These are phyloP conservation scores for Pseudachorutes palmiensis DNA, from an alignment of 1,140 invertebrate genomes.

Conservation along the genomic window DNA sequence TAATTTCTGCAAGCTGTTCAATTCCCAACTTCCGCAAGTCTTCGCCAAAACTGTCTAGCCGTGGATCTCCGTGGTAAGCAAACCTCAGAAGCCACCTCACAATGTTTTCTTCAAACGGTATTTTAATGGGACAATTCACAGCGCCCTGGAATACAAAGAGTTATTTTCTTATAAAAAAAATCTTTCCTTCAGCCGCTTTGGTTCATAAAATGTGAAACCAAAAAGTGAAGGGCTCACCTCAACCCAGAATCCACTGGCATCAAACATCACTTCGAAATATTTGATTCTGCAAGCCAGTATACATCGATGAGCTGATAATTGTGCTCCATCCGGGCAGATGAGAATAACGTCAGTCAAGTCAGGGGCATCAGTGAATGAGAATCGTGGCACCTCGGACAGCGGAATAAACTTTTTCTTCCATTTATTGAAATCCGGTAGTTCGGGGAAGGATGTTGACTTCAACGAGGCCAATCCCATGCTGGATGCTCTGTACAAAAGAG, in stretches of 20 bases:
- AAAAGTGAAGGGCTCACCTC: neutral
- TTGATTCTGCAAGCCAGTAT: neutral
- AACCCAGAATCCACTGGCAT: neutral
- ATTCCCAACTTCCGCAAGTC: no score
- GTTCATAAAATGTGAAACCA: no score
- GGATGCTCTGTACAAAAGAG: neutral
- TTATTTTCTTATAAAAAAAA: no score
- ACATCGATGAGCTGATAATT: neutral
- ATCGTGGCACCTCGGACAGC: neutral
- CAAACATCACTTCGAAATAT: neutral
- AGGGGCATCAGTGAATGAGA: neutral
- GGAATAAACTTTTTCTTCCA: neutral
- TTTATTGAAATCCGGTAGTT: neutral
- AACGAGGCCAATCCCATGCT: neutral
- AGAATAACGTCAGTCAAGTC: neutral
- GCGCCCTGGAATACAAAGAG: no score
- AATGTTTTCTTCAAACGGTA: neutral
- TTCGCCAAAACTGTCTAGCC: no score
- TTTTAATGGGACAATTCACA: no score
- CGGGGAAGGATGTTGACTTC: neutral
- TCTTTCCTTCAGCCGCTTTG: no score
- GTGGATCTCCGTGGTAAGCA: neutral
- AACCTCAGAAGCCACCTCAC: neutral
- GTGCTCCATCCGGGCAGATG: neutral
- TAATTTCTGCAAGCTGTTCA: neutral